Conservation (phyloP, 2,113 vertebrate genomes). For the Arizona elegans region DNA sequence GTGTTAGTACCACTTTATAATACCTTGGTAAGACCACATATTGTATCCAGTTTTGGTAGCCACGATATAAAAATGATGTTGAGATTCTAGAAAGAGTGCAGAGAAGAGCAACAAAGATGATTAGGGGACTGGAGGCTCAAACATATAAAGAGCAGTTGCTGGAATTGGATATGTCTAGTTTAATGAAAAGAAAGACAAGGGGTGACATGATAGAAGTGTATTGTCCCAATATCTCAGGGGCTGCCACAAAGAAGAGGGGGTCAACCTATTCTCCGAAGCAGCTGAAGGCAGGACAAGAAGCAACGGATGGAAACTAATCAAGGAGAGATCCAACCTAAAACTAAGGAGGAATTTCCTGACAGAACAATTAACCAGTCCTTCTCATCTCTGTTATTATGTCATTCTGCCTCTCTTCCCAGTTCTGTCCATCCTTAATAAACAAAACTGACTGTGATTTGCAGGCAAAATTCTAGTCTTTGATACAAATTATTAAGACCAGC, state of each 20-base stretch:
- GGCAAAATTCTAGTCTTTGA: neutral
- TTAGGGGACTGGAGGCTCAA: neutral
- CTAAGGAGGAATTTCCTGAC: neutral
- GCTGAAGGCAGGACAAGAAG: neutral
- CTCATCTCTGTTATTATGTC: too few species aligned
- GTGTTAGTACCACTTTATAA: too few species aligned
- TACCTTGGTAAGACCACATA: too few species aligned
- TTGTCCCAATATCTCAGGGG: neutral
- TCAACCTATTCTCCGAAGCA: neutral
- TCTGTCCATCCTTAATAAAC: neutral
- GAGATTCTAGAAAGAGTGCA: neutral
- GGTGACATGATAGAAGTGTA: neutral
- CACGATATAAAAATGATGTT: neutral
- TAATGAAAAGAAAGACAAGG: neutral
- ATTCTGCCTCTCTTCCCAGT: neutral
- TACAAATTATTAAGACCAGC: neutral
- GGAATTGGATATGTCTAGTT: neutral
- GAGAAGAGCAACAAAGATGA: neutral
- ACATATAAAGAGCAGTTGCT: neutral
- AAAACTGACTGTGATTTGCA: neutral
- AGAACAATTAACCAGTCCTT: neutral
- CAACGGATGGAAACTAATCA: neutral
- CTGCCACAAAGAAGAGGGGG: neutral
- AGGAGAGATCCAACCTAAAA: neutral
- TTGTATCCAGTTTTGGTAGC: too few species aligned